phyloP scores from a whole-genome alignment of 2,888 invertebrate genomes.

The Chrysodeixis includens region DNA sequence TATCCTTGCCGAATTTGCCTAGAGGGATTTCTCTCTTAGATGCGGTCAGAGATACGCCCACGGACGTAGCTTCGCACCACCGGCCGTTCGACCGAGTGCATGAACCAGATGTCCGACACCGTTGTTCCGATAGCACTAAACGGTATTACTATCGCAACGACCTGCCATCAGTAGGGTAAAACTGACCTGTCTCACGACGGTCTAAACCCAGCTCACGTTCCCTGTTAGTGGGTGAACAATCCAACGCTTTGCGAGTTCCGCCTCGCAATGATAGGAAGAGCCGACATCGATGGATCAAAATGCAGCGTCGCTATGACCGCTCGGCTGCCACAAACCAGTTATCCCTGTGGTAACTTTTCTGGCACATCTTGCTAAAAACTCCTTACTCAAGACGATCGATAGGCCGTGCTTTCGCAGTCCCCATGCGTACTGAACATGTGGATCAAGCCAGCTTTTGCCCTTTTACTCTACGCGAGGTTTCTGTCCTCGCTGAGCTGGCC shows the following conservation, averaged over 20 bases:
- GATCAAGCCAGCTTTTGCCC: conserved; percentile 92
- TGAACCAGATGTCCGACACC: conserved; percentile 90
- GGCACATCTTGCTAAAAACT: conserved; percentile 91
- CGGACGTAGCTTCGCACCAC: conserved; percentile 90
- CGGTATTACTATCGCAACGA: conserved; percentile 89
- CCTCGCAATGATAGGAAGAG: conserved; percentile 93
- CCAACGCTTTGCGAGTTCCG: conserved; percentile 92
- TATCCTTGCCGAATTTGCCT: conserved; percentile 86
- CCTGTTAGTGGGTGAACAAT: conserved; percentile 92
- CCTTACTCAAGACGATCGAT: conserved; percentile 90
- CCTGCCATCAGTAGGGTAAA: conserved; percentile 89
- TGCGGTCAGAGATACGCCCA: conserved; percentile 87
- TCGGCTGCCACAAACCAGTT: conserved; percentile 91
- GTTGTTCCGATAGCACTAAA: conserved; percentile 89
- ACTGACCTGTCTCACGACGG: conserved; percentile 91
- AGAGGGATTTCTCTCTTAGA: conserved; percentile 86
- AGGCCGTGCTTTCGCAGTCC: conserved; percentile 91
- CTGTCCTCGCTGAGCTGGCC: conserved; percentile 91
- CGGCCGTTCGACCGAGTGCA: conserved; percentile 89
- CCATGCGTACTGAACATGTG: conserved; percentile 91
- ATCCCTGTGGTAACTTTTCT: conserved; percentile 93
- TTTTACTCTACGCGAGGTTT: conserved; percentile 93
- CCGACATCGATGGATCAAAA: conserved; percentile 93
- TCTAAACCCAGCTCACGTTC: conserved; percentile 92
- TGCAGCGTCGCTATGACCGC: conserved; percentile 91